A percentile compares a stretch with the other conserved stretches of the same genome.
Evolutionary conservation across 2,113 vertebrate genomes (phyloP).

Genomic region (Callocephalon fimbriatum): DNA sequence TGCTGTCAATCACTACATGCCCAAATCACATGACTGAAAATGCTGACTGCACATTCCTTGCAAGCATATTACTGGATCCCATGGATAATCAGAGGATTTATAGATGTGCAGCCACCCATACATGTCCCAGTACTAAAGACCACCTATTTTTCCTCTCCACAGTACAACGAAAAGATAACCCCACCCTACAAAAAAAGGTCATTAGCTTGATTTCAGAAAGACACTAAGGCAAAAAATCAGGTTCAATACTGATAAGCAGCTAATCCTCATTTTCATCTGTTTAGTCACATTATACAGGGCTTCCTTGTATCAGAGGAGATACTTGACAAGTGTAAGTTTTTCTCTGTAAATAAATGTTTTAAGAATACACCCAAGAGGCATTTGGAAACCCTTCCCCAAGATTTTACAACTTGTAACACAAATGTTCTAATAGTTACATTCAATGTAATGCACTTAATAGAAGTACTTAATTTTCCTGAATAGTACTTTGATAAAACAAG

Average conservation of each 20-base stretch:
- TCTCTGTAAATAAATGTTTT: not conserved
- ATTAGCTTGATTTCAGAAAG: not conserved
- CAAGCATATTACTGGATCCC: not conserved
- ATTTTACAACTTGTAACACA: not conserved
- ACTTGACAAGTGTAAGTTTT: not conserved
- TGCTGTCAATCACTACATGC: not conserved
- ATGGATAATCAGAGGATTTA: not conserved
- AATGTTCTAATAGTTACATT: not conserved
- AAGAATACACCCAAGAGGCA: not conserved
- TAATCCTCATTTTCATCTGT: not conserved
- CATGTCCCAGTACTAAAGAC: rapidly evolving
- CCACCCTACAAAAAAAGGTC: not conserved
- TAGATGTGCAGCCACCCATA: not conserved
- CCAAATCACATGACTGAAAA: not conserved
- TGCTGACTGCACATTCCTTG: not conserved
- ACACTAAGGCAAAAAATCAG: not conserved
- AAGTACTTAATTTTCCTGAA: not conserved
- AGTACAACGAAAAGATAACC: not conserved
- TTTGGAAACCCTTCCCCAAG: not conserved
- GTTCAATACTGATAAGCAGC: not conserved
- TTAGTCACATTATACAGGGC: not conserved
- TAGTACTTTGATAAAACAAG: not conserved
- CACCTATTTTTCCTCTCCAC: not conserved
- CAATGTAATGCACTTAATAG: not conserved
- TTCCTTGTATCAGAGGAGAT: not conserved